Conservation (phyloP, 2,888 invertebrate species). For the Polylopha cassiicola region DNA sequence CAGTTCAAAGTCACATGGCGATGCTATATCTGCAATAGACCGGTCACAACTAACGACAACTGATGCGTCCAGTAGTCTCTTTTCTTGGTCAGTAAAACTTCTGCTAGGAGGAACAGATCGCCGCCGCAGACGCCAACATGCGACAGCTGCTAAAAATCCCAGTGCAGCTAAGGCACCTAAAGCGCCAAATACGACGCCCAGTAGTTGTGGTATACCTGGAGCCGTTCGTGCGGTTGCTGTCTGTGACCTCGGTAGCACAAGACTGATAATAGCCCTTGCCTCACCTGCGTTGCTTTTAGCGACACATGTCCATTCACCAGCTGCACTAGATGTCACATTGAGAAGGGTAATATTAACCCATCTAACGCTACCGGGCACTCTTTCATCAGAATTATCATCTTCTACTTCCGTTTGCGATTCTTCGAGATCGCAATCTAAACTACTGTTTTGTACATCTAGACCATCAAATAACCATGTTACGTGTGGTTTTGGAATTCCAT, state of each 20-base stretch:
- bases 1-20: constrained; percentile 71
- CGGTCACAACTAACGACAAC: constrained; percentile 79
- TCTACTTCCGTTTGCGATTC: constrained; percentile 63
- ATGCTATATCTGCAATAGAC: constrained; percentile 81
- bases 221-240: constrained; percentile 88
- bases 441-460: constrained; percentile 62
- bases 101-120: constrained; percentile 81
- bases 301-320: constrained; percentile 90
- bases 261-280: constrained; percentile 79
- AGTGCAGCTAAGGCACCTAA: constrained; percentile 83
- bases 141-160: constrained; percentile 75
- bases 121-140: constrained; percentile 82
- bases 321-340: constrained; percentile 88
- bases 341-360: constrained; percentile 91
- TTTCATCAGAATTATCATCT: constrained; percentile 58
- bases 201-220: constrained; percentile 84
- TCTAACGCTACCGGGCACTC: constrained; percentile 70
- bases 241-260: constrained; percentile 74
- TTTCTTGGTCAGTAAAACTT: constrained; percentile 92
- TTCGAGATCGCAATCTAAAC: constrained; percentile 69
- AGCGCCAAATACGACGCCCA: constrained; percentile 85
- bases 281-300: constrained; percentile 83
- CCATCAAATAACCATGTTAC: constrained; percentile 91
- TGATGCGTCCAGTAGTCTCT: constrained; percentile 89
- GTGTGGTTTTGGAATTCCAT: constrained; percentile 89